Evolutionary conservation across 1,140 invertebrate species (phyloP).

Genomic region (Helicoverpa zea): DNA sequence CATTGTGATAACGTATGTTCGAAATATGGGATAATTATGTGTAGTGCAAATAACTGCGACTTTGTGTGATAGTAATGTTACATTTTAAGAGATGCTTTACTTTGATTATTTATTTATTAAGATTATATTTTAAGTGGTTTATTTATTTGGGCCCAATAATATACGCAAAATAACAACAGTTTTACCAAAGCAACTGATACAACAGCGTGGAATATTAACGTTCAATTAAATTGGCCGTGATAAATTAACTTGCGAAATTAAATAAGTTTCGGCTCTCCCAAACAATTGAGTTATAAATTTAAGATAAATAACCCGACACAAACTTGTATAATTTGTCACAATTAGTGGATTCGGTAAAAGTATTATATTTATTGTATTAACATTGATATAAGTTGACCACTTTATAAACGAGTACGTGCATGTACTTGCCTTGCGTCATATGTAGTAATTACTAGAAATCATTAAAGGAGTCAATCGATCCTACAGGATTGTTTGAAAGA

Average conservation of each 20-base stretch:
- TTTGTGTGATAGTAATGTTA: too few species aligned
- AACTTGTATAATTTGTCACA: constrained; percentile 52
- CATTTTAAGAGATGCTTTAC: too few species aligned
- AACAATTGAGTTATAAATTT: constrained; percentile 54
- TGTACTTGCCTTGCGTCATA: too few species aligned
- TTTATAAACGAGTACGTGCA: too few species aligned
- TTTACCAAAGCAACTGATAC: constrained; percentile 5
- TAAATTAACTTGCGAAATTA: constrained; percentile 55
- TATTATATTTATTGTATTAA: not conserved
- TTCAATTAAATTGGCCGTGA: constrained; percentile 49
- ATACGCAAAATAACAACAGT: not conserved
- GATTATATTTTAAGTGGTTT: not conserved
- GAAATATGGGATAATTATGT: not conserved
- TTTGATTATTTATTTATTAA: too few species aligned
- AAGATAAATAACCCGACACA: constrained; percentile 43
- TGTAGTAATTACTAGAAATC: too few species aligned
- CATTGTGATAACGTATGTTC: constrained; percentile 4
- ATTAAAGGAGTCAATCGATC: too few species aligned
- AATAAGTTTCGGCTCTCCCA: constrained; percentile 50
- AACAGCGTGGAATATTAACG: constrained; percentile 29
- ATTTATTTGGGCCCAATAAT: not conserved
- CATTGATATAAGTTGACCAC: too few species aligned
- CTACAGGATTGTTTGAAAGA: too few species aligned
- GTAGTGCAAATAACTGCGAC: not conserved
- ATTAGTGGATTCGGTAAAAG: constrained; percentile 30